phyloP scores from a whole-genome alignment of 2,113 vertebrate species.

The Otocyon megalotis region DNA sequence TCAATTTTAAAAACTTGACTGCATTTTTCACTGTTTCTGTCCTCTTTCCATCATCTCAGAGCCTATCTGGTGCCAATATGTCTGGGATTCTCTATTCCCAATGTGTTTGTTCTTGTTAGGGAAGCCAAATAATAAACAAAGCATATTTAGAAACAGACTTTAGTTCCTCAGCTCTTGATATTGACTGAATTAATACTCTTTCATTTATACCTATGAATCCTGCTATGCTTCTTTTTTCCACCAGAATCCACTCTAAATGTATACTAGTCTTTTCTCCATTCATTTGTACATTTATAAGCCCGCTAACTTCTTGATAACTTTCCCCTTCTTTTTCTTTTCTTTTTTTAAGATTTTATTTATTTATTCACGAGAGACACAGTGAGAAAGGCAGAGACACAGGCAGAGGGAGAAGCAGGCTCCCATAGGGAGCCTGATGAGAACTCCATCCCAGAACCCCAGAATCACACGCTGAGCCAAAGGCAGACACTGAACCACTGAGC shows the following conservation, averaged over 20 bases:
- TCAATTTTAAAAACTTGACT: conserved; percentile 23
- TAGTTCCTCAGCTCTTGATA: background rate
- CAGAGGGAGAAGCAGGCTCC: too few relatives aligned
- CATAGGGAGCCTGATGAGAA: too few relatives aligned
- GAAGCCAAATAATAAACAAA: background rate
- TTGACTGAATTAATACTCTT: background rate
- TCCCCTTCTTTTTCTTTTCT: fast-evolving
- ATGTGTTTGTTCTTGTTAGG: background rate
- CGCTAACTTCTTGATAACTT: background rate
- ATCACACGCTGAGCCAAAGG: too few relatives aligned
- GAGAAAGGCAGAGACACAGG: too few relatives aligned
- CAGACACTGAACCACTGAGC: too few relatives aligned
- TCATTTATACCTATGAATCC: background rate
- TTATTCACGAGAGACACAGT: too few relatives aligned
- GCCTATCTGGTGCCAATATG: background rate
- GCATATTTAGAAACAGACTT: background rate
- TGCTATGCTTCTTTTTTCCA: background rate
- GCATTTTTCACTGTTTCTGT: background rate
- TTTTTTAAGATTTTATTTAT: background rate
- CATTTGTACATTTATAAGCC: background rate
- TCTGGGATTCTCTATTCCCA: background rate
- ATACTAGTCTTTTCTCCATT: background rate
- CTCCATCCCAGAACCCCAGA: too few relatives aligned
- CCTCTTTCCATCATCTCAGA: background rate
- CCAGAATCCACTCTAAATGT: background rate